Evolutionary conservation across 2,797 vertebrate species (phyloP), one percentile per base, ranked within the genome.

Genomic region (Neosilurus hyrtlii): DNA sequence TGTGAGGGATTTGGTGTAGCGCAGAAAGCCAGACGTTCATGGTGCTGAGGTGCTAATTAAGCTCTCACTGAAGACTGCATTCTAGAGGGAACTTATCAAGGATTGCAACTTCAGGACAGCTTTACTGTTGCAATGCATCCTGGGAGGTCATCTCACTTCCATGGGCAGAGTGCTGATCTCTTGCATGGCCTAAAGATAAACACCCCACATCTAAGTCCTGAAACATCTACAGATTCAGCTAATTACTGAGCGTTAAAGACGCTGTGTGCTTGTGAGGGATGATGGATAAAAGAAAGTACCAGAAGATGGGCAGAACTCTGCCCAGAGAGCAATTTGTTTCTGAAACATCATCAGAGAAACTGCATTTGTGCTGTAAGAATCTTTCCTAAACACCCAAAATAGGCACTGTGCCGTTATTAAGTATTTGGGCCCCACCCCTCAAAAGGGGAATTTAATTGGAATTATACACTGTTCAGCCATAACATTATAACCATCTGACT

Each of bases 1-100:
- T 95, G 93, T 93, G 93, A 94, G 93, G 94, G 94, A 95, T 94
- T 94, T 94, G 86, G 91, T 89, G 91, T 93, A 93, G 88, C 87
- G 87, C 89, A 89, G 89, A 90, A 93, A 92, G 92, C 85, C 86
- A 91, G 91, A 92, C 89, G 89, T 92, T 95, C 94, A 90, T 90
- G 90, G 90, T 91, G 79, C 82, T 80, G 85, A 93, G 93, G 94
- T 94, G 93, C 93, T 95, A 95, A 95, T 95, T 94, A 95, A 93
- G 91, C 93, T 91, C 89, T 92, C 93, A 94, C 93, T 91, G 90
- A 91, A 85, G 90, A 91, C 87, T 89, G 91, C 90, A 91, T 93
- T 91, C 91, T 1, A 83, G 83, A 87, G 82, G 86, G 87, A 87
- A 84, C 82, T 81, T 71, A 78, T 77, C 87, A 85, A 88, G 51